Evolutionary conservation across 2,113 vertebrate species (phyloP).

Genomic region (Phoenicopterus ruber): DNA sequence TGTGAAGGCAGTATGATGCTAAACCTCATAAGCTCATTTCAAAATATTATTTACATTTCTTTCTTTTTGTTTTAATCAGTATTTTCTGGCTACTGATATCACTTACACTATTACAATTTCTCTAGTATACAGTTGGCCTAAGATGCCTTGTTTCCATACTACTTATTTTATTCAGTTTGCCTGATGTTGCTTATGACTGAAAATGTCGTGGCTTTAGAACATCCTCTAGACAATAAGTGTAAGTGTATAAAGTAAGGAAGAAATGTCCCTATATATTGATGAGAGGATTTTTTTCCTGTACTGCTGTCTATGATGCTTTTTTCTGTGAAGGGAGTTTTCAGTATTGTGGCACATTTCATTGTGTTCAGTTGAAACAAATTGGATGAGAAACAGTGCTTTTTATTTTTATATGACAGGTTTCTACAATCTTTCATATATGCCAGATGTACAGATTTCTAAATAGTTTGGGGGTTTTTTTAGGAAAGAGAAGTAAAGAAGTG

Average conservation of each 20-base stretch:
- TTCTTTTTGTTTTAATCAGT: neutral
- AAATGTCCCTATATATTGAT: neutral
- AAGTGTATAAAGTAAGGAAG: neutral
- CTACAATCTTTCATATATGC: neutral
- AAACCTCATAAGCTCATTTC: neutral
- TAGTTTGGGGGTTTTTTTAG: neutral
- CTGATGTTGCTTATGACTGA: neutral
- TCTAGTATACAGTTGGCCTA: neutral
- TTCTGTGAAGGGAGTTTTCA: neutral
- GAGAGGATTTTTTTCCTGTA: neutral
- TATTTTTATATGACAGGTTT: neutral
- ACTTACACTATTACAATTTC: neutral
- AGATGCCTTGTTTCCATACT: neutral
- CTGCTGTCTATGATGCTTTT: neutral
- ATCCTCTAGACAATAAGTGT: neutral
- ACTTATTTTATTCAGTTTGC: neutral
- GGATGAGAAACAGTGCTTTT: neutral
- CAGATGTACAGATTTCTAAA: neutral
- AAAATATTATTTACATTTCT: neutral
- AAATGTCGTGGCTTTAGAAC: neutral
- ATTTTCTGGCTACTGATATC: neutral
- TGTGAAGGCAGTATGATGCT: neutral
- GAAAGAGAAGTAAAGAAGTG: neutral
- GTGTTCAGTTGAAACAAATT: neutral
- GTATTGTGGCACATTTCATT: neutral